Base-by-base conservation (phyloP, 2,797 vertebrate genomes). In the Picus viridis region DNA sequence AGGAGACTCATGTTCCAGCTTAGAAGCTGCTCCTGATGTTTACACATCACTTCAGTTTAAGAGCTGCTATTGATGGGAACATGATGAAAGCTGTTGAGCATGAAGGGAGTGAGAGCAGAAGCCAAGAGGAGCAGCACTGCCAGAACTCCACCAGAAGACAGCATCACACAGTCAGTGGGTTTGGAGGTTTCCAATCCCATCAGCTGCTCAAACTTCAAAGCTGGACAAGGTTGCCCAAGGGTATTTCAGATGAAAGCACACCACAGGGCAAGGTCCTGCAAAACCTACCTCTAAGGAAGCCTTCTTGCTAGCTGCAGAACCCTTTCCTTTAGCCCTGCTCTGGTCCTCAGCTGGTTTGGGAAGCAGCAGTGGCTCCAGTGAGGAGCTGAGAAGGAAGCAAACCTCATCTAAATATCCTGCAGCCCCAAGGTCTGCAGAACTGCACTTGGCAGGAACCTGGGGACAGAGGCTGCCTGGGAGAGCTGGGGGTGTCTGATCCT, bases 21-120 rank as follows among this genome's bases (percentile, higher is more conserved):
- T 73, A 91, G 89, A 92, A 92, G 82, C 45, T 23, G 51, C 32
- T 94, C 76, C 79, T 92, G 69, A 90, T 94, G 78, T 92, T 95
- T 93, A 94, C 76, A 87, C 62, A 92, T 77, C 61, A 73, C 61
- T 84, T 84, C 88, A 88, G 79, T 85, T 86, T 67, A 93, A 89
- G 83, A 94, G 86, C 57, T 91, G 89, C 70, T 91, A 75, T 47
- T 88, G 79, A 88, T 67, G 83, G 83, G 73, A 94, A 95, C 79
- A 78, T n/a, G 81, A 90, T 94, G 90, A 95, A 96, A 96, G 83
- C 86, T 84, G 58, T 47, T 80, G 61, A 84, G 74, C 80, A 54
- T 71, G 74, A 92, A 92, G 53, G 27, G 69, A 95, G 80, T 86
- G 47, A 76, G 2, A 91, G 92, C 70, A 1, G 2, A 76, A 75